Evolutionary conservation across 1,140 invertebrate genomes (phyloP).

Genomic region (Drosophila watanabei): DNA sequence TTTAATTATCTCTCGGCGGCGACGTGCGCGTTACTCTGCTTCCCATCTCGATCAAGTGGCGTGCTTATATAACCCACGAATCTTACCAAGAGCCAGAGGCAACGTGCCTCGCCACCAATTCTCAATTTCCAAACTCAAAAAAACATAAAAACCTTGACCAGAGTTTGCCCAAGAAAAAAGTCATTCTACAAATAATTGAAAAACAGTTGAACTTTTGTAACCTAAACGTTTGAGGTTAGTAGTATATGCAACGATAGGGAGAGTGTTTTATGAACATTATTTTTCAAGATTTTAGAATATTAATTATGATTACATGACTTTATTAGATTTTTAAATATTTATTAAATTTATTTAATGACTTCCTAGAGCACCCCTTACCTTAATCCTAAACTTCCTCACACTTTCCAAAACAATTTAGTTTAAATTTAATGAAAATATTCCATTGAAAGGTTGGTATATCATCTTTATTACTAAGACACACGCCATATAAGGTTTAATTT

Average conservation of each 20-base stretch:
- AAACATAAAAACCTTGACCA: conserved; percentile 32
- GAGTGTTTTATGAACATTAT: not conserved
- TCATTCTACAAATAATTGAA: conserved; percentile 57
- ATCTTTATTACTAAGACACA: too few species aligned
- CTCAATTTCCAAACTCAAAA: conserved; percentile 44
- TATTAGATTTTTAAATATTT: not conserved
- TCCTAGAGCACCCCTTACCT: not conserved
- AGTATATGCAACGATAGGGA: too few species aligned
- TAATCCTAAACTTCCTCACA: too few species aligned
- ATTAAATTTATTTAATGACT: not conserved
- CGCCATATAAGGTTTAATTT: not conserved
- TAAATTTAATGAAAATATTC: not conserved
- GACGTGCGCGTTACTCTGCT: conserved; percentile 42
- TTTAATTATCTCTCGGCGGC: conserved; percentile 9
- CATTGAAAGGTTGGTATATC: too few species aligned
- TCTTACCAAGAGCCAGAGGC: conserved; percentile 27
- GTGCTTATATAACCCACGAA: conserved; percentile 68
- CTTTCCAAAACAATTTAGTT: too few species aligned
- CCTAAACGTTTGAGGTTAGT: too few species aligned
- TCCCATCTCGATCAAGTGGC: conserved; percentile 18
- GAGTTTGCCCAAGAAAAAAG: conserved; percentile 15
- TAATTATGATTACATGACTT: not conserved
- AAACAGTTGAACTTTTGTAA: conserved; percentile 3
- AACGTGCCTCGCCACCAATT: conserved; percentile 61
- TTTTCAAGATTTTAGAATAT: not conserved